A percentile compares a stretch with the other conserved stretches of the same genome.
Conservation (phyloP, 1,140 invertebrate species). For the Acromyrmex echinatior region DNA sequence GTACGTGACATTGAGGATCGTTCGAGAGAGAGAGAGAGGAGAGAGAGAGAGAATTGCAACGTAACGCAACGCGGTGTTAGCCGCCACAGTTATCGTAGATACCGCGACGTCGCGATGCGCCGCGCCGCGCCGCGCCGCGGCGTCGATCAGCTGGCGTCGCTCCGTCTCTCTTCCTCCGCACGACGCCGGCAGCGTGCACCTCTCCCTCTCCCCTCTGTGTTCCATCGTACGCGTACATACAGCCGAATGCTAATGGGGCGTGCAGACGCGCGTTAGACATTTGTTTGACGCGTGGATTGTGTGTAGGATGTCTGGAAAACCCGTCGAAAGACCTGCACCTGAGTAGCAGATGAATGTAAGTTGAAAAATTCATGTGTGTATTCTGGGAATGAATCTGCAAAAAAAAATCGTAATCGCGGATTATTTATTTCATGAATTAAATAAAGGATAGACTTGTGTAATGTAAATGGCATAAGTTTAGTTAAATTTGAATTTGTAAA, state of each 20-base stretch:
- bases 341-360: conserved; percentile 4
- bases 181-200: conserved; percentile 51
- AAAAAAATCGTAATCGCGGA: not conserved
- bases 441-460: not conserved
- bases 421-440: not conserved
- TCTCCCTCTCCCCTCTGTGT: not conserved
- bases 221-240: conserved; percentile 38
- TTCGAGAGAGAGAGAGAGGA: conserved; percentile 38
- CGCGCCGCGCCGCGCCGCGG: conserved; percentile 32
- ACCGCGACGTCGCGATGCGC: conserved; percentile 61
- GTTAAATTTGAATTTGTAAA: not conserved
- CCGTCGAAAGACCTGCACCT: not conserved
- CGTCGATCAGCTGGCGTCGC: conserved; percentile 60
- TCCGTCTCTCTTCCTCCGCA: conserved; percentile 23
- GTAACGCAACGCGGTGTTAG: conserved; percentile 38
- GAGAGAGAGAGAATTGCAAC: conserved; percentile 34
- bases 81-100: conserved; percentile 43
- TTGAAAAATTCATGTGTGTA: not conserved
- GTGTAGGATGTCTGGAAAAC: conserved; percentile 6
- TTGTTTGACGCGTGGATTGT: conserved; percentile 26
- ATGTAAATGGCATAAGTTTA: not conserved
- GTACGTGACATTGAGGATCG: conserved; percentile 65
- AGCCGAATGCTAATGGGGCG: conserved; percentile 24
- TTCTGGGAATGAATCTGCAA: not conserved
- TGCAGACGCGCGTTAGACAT: conserved; percentile 45